These are phyloP conservation scores for Oostethus manadensis DNA, from an alignment of 2,113 vertebrate genomes.

Conservation along the genomic window DNA sequence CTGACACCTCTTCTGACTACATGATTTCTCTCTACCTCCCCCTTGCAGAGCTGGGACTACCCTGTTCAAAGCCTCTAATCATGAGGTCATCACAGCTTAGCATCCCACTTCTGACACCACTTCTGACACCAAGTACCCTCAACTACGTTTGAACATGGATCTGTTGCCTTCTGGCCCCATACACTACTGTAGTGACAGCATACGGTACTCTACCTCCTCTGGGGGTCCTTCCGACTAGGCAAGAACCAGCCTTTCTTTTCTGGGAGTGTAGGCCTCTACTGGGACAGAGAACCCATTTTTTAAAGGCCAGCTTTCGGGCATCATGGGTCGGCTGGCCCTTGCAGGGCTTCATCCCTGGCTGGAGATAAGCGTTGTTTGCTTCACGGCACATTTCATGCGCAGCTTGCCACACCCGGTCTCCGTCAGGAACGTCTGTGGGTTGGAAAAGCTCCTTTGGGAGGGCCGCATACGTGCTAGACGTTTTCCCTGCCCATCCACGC, in stretches of 20 bases:
- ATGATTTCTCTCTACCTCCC: background rate
- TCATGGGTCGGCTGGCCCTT: constrained; percentile 42
- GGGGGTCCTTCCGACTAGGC: background rate
- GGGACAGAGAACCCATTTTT: background rate
- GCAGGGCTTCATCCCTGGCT: constrained; percentile 43
- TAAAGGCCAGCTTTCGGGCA: background rate
- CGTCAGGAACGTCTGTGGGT: constrained; percentile 39
- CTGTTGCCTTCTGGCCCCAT: background rate
- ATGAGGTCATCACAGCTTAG: background rate
- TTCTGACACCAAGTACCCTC: background rate
- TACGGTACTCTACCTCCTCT: background rate
- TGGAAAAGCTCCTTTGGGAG: background rate
- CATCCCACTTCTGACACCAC: background rate
- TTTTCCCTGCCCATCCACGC: too few species aligned
- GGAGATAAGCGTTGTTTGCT: constrained; percentile 68
- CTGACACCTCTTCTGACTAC: too few species aligned
- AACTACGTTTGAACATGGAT: too few species aligned
- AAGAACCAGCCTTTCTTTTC: background rate
- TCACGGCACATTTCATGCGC: constrained; percentile 70
- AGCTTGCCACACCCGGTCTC: constrained; percentile 63
- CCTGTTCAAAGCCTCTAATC: too few species aligned
- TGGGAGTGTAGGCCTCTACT: background rate
- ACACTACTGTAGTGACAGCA: background rate
- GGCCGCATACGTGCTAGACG: too few species aligned
- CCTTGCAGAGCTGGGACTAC: background rate